Base-by-base conservation (phyloP, 2,113 vertebrate genomes). In the Cynocephalus volans region DNA sequence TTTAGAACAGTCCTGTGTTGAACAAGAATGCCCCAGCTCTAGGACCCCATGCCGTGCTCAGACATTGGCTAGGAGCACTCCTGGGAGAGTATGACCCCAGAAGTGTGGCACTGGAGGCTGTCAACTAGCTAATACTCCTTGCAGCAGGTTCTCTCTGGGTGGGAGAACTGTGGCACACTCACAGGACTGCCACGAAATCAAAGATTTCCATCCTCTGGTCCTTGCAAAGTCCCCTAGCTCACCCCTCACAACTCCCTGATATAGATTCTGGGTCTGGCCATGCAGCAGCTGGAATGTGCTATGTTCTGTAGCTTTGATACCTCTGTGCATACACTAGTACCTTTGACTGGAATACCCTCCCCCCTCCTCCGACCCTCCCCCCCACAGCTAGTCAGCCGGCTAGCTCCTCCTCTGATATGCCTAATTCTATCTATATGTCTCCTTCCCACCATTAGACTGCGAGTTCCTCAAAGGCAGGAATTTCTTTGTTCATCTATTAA, bases 201-300 rank as follows among this genome's bases (percentile, higher is more conserved):
- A 83, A 77, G 18, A 0, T 28, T 31, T 64, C 33, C n/a, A 11
- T 62, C 26, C 33, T 41, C 64, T 76, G 14, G 12, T 88, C 3
- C 36, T 69, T 73, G 24, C 2, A 65, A 75, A 3, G 9, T 58
- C 21, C 10, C 6, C 5, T 67, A 58, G 52, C 6, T 67, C 10
- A 33, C 3, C 21, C 26, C 23, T n/a, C 14, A 56, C 2, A 77
- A 36, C 41, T 69, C 77, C 64, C 1, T 41, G 6, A 26, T 10
- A 3, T 1, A n/a, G 6, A 67, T 0, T 0, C 4, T 41, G 13
- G 50, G 3, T 80, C 52, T 11, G 24, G 12, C 48, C 54, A 5
- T 33, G 60, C 60, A 65, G n/a, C 58, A 48, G 11, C 3, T n/a
- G 11, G 12, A 36, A 23, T 75, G 26, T 9, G 31, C 36, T 28